Evolutionary conservation across 2,888 invertebrate genomes (phyloP), one percentile per base, ranked within the genome.

Genomic region (Odontomyia ornata): DNA sequence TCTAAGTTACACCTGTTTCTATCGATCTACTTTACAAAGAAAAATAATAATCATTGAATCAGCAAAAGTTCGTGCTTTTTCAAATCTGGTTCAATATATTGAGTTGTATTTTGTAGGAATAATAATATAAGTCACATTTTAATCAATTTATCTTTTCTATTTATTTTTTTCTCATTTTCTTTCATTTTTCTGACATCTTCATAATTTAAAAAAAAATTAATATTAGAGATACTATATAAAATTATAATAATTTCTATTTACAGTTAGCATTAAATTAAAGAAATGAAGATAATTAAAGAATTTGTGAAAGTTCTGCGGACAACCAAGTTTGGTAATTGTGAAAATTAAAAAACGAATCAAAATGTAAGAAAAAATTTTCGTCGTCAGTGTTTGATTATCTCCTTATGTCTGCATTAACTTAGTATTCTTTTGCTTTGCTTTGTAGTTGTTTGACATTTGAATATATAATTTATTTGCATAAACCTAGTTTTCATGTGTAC

Each of bases 401-500:
- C 43, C 36, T 75, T 75, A 46, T 3, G 13, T 52, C 46, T 46
- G 46, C 64, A 43, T 56, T 72, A 21, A 18, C 62, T 64, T 57
- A 15, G 15, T 46, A 13, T 64, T 43, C 36, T 75, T 47, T 57
- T 60, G 25, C 28, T 71, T 28, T 36, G 18, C 23, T 75, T 60
- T 75, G 47, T 73, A 60, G 15, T 60, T 23, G 1, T 46, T 27
- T 13, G 52, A 71, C 47, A 52, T 36, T 3, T 36, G 9, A 3
- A 36, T 36, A 36, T n/a, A 43, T 75, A 27, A 25, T 25, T 71
- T 27, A 52, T 71, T 46, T 62, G 27, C 52, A 57, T 65, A 57
- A 36, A 60, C 36, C 72, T 72, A 77, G 72, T 64, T 73, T 77
- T 62, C 71, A 77, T 60, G 52, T 27, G 71, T 60, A 69, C 60